Base-by-base conservation (phyloP, 1,140 invertebrate species). In the Elymnias hypermnestra region DNA sequence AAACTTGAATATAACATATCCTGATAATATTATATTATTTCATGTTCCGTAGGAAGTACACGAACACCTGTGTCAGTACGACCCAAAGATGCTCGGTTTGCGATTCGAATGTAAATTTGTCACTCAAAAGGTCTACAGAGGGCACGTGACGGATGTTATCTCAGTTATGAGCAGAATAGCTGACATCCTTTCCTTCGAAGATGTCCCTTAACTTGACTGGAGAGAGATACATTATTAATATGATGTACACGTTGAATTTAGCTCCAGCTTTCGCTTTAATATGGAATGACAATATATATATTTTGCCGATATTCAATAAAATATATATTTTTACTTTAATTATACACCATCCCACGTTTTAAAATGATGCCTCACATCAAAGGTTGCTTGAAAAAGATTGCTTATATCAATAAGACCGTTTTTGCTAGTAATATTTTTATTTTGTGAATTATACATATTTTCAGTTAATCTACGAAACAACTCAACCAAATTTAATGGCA, bases 71-170 rank as follows among this genome's bases (percentile, higher is more conserved):
- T 1, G 26, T 13, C 25, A 10, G 9, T 7, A 12, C 10, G 9
- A 29, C 26, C 26, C 26, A 29, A 3, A 29, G 26, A 29, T 29
- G 26, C 26, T 29, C 8, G 8, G 26, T 12, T 29, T 29, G 26
- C 6, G 26, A 29, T 29, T 29, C 26, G 26, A 29, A 29, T 29
- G 26, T 29, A 29, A 29, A 29, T 29, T 29, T 29, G 26, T 29
- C 26, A 29, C 26, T 29, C 26, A 12, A 29, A 29, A 29, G 26
- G 26, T 29, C 26, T 29, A 29, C 26, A 29, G 26, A 29, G 26
- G 10, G 26, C 26, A 29, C 26, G 26, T 29, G 26, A 29, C 26
- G 26, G 26, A 12, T 29, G 26, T 29, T 29, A 29, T 29, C 26
- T 29, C 13, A 29, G 26, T 29, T 29, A 13, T 29, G 26, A 29